Conservation (phyloP, 2,113 vertebrate species). For the Tor tambroides region DNA sequence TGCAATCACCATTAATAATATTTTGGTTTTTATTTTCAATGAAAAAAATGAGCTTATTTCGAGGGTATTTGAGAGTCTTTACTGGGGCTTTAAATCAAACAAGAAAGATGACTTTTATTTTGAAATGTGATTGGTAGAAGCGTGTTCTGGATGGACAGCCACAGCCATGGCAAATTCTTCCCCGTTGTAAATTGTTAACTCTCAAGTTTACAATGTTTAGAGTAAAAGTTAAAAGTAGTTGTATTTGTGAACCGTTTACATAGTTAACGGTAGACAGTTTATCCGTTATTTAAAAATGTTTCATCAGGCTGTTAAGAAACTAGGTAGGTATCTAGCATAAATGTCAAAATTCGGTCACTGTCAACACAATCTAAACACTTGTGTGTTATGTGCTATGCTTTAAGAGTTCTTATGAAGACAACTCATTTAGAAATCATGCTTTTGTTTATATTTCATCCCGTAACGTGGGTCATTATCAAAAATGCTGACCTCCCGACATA, state of each 20-base stretch:
- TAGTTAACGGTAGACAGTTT: not conserved
- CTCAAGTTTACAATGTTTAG: not conserved
- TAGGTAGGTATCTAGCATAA: slow-evolving; percentile 25
- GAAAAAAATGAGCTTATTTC: not conserved
- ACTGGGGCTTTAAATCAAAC: not conserved
- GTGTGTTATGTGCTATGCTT: not conserved
- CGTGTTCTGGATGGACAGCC: not conserved
- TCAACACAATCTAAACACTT: not conserved
- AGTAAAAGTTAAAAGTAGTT: not conserved
- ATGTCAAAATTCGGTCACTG: not conserved
- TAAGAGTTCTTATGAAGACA: not conserved
- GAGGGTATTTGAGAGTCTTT: not conserved
- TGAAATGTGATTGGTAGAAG: not conserved
- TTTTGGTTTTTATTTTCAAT: not conserved
- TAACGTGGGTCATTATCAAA: not conserved
- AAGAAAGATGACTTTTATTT: slow-evolving; percentile 25
- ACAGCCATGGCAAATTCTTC: not conserved
- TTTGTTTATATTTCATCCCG: not conserved
- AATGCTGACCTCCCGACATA: not conserved
- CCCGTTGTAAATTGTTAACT: not conserved
- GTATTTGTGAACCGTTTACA: not conserved
- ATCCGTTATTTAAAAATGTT: not conserved
- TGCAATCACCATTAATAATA: not conserved
- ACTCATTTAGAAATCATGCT: not conserved
- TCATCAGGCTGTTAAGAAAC: not conserved